A percentile compares a stretch with the other conserved stretches of the same genome.
phyloP scores from a whole-genome alignment of 2,797 vertebrate species.

The Scolopax bukidnonensis region DNA sequence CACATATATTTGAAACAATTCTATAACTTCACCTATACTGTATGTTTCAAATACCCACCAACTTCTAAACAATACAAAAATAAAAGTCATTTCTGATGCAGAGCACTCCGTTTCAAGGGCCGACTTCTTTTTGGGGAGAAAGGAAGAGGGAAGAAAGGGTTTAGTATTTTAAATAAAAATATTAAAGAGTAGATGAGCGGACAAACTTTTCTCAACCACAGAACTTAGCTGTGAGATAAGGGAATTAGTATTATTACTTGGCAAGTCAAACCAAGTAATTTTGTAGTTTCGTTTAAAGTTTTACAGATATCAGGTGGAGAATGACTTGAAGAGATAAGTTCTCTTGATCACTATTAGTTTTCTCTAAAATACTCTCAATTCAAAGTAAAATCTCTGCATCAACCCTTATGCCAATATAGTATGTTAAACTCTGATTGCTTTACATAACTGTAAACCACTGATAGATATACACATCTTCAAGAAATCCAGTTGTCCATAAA shows the following conservation, averaged over 20 bases:
- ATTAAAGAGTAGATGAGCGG: accelerated
- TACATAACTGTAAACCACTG: background rate
- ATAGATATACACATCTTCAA: background rate
- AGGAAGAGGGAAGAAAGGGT: background rate
- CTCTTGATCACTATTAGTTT: background rate
- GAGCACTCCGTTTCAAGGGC: background rate
- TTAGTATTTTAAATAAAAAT: background rate
- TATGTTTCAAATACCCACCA: background rate
- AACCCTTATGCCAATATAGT: background rate
- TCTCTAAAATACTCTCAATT: background rate
- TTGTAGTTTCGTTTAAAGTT: background rate
- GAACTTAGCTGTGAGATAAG: background rate
- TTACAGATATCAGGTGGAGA: background rate
- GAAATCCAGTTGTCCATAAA: background rate
- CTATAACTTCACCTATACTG: background rate
- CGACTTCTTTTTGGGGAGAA: background rate
- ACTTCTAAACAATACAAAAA: background rate
- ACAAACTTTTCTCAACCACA: background rate
- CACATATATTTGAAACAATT: background rate
- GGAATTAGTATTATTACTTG: background rate
- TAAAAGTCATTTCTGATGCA: background rate
- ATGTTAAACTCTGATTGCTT: background rate
- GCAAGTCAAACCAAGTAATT: background rate
- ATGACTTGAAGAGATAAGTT: background rate
- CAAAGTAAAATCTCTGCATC: background rate